phyloP scores from a whole-genome alignment of 53 echinoderm and acorn worm genomes.

The Echinarachnius parma region DNA sequence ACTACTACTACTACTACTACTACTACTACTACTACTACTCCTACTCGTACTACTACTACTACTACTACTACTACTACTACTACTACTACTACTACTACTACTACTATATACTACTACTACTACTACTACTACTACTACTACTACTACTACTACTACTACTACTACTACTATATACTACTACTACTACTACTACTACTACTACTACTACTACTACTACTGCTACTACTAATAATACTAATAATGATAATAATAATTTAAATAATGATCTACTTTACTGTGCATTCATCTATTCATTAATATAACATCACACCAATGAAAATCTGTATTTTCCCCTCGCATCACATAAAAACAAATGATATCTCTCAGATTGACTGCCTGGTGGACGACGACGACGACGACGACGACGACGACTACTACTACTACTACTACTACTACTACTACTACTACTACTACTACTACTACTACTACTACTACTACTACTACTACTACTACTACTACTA shows the following conservation, averaged over 20 bases:
- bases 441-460: conserved; percentile 39
- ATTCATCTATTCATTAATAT: no score
- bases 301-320: no score
- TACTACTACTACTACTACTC: conserved; percentile 1
- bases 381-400: conserved; percentile 18
- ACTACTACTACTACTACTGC: neutral
- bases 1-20: conserved; percentile 7
- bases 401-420: conserved; percentile 8
- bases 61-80: neutral
- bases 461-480: conserved; percentile 17
- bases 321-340: no score
- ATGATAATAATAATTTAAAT: no score
- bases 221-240: no score
- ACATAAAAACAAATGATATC: no score
- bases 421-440: conserved; percentile 31
- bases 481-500: conserved; percentile 21
- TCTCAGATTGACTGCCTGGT: no score
- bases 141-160: neutral
- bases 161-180: no score
- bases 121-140: neutral
- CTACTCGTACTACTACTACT: conserved; percentile 12
- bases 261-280: no score
- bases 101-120: no score
- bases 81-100: neutral
- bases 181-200: no score